phyloP scores from a whole-genome alignment of 2,888 invertebrate species.

The Autographa pulchrina region DNA sequence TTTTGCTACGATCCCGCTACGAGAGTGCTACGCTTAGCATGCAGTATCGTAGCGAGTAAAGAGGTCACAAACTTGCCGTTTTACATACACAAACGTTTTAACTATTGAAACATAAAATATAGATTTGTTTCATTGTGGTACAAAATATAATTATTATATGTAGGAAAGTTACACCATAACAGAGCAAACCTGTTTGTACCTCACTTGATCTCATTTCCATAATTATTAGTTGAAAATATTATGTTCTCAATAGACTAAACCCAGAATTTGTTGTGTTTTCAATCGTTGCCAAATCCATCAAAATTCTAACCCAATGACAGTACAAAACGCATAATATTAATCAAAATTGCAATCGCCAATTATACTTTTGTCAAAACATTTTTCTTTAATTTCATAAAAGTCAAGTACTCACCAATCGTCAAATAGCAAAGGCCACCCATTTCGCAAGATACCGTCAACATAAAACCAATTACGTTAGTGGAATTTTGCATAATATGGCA shows the following conservation, averaged over 20 bases:
- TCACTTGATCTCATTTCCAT: no score
- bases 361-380: neutral
- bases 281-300: no score
- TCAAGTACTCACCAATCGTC: neutral
- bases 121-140: no score
- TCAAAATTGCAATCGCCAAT: neutral
- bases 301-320: no score
- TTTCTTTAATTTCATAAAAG: neutral
- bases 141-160: no score
- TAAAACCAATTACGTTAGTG: slow-evolving; percentile 42
- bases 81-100: neutral
- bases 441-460: slow-evolving; percentile 19
- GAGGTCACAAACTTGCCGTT: neutral
- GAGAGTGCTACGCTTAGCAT: neutral
- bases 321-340: neutral
- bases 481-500: slow-evolving; percentile 44
- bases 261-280: no score
- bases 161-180: no score
- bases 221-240: no score
- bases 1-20: neutral
- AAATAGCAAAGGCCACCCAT: slow-evolving; percentile 8
- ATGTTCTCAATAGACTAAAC: no score
- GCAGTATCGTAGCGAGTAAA: neutral
- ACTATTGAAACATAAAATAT: neutral
- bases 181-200: no score